Percentiles rank a stretch among this genome's conserved stretches.
phyloP scores from a whole-genome alignment of 1,140 invertebrate genomes.

The Anagrus nilaparvatae region DNA sequence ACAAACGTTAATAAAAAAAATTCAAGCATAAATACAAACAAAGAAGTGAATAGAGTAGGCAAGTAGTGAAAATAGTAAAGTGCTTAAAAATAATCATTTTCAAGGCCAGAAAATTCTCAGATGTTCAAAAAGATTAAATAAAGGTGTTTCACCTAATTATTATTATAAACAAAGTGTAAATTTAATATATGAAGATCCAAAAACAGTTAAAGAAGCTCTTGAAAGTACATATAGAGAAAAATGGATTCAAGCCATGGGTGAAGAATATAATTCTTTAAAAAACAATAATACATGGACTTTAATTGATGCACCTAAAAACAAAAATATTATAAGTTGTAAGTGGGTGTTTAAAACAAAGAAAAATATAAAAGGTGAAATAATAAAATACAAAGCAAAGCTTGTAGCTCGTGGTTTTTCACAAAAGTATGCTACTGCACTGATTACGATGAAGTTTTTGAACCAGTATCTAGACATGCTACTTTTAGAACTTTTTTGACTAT shows the following conservation, averaged over 20 bases:
- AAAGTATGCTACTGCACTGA: conserved; percentile 26
- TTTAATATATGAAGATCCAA: conserved; percentile 20
- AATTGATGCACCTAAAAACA: conserved; percentile 13
- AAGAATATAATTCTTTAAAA: conserved; percentile 22
- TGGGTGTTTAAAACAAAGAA: conserved; percentile 15
- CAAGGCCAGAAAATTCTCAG: neutral
- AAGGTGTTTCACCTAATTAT: neutral
- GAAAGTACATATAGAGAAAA: conserved; percentile 1
- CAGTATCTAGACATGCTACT: conserved; percentile 3
- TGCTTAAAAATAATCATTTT: too few species aligned
- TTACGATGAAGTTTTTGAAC: conserved; percentile 23
- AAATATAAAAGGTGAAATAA: neutral
- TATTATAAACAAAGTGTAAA: neutral
- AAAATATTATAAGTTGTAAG: conserved; percentile 13
- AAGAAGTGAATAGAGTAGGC: too few species aligned
- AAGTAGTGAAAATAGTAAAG: too few species aligned
- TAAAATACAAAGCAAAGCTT: conserved; percentile 23
- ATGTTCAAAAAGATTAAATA: conserved; percentile 3
- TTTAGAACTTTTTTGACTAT: conserved; percentile 28
- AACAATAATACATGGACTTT: conserved; percentile 29
- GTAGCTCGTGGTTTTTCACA: conserved; percentile 36
- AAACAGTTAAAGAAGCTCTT: conserved; percentile 3
- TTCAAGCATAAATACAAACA: too few species aligned
- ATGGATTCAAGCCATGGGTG: conserved; percentile 28
- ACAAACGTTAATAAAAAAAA: too few species aligned